These are phyloP conservation scores for Bicyclus anynana DNA, from an alignment of 1,140 invertebrate genomes.

Conservation along the genomic window DNA sequence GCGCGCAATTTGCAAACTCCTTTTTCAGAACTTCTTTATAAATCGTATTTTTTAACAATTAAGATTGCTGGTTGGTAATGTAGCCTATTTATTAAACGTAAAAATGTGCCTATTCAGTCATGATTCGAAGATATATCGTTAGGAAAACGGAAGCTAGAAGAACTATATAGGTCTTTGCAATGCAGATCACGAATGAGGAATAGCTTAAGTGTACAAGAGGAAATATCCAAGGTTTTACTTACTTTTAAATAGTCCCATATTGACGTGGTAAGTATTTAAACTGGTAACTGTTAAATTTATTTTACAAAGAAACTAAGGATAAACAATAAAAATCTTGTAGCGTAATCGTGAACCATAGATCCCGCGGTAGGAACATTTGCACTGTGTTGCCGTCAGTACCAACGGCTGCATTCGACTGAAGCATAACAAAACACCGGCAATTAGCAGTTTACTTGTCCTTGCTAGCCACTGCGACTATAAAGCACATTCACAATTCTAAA, in stretches of 20 bases:
- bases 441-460: background rate
- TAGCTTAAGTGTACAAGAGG: too few relatives aligned
- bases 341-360: background rate
- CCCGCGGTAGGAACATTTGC: background rate
- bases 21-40: too few relatives aligned
- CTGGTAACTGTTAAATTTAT: background rate
- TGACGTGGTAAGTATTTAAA: background rate
- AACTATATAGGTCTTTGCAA: too few relatives aligned
- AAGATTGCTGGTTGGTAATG: too few relatives aligned
- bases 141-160: too few relatives aligned
- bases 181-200: too few relatives aligned
- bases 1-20: too few relatives aligned
- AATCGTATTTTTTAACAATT: too few relatives aligned
- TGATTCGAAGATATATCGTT: too few relatives aligned
- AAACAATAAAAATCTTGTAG: background rate
- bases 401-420: background rate
- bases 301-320: background rate
- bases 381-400: background rate
- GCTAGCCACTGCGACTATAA: background rate
- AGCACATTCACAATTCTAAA: background rate
- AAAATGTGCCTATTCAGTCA: too few relatives aligned
- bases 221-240: background rate
- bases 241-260: background rate
- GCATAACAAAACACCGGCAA: background rate
- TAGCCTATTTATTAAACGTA: too few relatives aligned